Evolutionary conservation across 2,797 vertebrate species (phyloP), one percentile per base, ranked within the genome.

Genomic region (Takifugu rubripes): DNA sequence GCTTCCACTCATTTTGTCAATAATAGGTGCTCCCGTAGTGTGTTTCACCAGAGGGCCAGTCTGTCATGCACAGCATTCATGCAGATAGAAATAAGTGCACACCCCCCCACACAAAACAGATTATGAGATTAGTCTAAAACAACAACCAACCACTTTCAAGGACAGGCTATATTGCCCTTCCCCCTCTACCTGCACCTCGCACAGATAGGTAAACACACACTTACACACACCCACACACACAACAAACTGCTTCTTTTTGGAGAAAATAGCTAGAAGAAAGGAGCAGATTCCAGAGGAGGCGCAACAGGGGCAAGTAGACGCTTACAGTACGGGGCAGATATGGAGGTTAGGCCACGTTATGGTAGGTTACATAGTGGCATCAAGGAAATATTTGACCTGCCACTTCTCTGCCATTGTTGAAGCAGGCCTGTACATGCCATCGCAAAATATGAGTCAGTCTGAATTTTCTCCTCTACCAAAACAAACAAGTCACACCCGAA

Each of bases 71-170:
- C 6, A 46, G 16, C 17, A 7, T 21, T n/a, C 44, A 21, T n/a
- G 9, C 3, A 21, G 5, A 46, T 21, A 17, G 6, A 46, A 7
- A 46, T 21, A 45, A 21, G 31, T 52, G 31, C 58, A 66, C 56
- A 49, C 49, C 58, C 42, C 66, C 53, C 52, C 36, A 48, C 51
- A 42, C 49, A 55, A 36, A 65, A 25, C 72, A 81, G 85, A 89
- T 92, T 87, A 92, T 78, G 62, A 87, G 90, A 89, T 93, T 90
- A 91, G 72, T 79, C 76, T 82, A 76, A 83, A 75, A 74, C 70
- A 70, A 78, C 72, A 40, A 64, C 72, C 57, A 81, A 71, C 46
- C 71, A 68, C 52, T 61, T 70, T 74, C 74, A 87, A 88, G 86
- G 87, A 65, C 82, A 78, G 55, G 77, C 66, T 6, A 21, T 3